These are phyloP conservation scores for Cryptocheilus praepositus DNA, from an alignment of 2,888 invertebrate genomes.

Conservation along the genomic window DNA sequence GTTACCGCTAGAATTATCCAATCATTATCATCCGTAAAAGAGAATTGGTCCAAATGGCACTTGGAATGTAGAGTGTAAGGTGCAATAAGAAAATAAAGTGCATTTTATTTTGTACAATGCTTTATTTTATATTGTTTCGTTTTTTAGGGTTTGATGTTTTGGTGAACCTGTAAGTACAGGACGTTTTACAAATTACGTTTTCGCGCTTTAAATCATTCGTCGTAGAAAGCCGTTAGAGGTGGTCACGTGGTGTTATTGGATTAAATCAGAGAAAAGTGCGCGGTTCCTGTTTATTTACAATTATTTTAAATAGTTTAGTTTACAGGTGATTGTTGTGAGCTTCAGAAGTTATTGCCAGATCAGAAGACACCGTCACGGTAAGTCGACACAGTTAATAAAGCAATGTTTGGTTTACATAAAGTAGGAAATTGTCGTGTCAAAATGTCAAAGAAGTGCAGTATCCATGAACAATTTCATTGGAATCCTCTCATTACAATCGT, in stretches of 20 bases:
- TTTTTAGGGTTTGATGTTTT: background rate
- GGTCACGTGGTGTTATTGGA: background rate
- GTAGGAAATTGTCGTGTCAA: background rate
- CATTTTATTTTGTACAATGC: constrained; percentile 47
- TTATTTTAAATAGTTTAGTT: background rate
- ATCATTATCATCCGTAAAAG: constrained; percentile 17
- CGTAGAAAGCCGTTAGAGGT: no score
- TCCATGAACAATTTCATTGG: no score
- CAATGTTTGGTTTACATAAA: background rate
- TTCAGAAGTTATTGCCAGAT: background rate
- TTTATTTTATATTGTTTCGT: constrained; percentile 16
- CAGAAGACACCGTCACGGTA: no score
- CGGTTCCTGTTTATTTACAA: no score
- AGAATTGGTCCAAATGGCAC: constrained; percentile 21
- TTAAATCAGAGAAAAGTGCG: constrained; percentile 1
- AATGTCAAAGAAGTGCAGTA: no score
- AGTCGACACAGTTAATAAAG: background rate
- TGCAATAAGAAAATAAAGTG: constrained; percentile 47
- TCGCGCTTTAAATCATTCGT: no score
- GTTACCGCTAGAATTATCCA: constrained; percentile 13
- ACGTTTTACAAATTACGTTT: background rate
- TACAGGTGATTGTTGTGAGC: background rate
- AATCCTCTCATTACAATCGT: no score
- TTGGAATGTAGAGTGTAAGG: constrained; percentile 31
- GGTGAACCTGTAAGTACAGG: background rate